phyloP scores from a whole-genome alignment of 2,113 vertebrate genomes.

The Propithecus coquereli region DNA sequence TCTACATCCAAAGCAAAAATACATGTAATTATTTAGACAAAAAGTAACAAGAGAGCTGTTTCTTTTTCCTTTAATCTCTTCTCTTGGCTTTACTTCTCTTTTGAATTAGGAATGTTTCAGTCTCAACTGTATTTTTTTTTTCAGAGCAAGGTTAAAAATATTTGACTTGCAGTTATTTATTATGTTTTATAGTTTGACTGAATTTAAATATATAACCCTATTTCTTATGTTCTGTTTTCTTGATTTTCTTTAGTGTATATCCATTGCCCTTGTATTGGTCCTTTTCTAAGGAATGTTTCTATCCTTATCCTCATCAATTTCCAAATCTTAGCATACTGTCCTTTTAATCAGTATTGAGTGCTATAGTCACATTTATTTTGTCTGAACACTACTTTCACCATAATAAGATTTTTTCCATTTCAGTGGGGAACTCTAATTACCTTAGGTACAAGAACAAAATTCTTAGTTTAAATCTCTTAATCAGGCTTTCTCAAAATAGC shows the following conservation, averaged over 20 bases:
- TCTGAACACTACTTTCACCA: not conserved
- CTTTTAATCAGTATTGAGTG: not conserved
- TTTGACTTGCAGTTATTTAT: conserved; percentile 2
- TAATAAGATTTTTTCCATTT: conserved; percentile 32
- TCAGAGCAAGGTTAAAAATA: not conserved
- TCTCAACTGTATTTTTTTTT: not conserved
- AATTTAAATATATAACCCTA: not conserved
- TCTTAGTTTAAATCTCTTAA: conserved; percentile 59
- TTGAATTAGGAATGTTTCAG: conserved; percentile 11
- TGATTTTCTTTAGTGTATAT: not conserved
- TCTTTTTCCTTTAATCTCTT: not conserved
- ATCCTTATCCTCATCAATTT: not conserved
- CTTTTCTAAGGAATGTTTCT: not conserved
- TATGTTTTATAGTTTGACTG: not conserved
- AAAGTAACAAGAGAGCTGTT: not conserved
- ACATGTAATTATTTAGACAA: not conserved
- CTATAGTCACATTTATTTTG: not conserved
- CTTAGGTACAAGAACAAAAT: conserved; percentile 48
- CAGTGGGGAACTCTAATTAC: conserved; percentile 43
- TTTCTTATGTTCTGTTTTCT: not conserved
- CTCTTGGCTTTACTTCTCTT: not conserved
- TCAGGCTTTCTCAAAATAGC: conserved; percentile 63
- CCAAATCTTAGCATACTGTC: not conserved
- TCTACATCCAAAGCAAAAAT: not conserved
- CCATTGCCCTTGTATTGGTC: not conserved